phyloP scores from a whole-genome alignment of 2,888 invertebrate genomes.

The Trichogramma evanescens region DNA sequence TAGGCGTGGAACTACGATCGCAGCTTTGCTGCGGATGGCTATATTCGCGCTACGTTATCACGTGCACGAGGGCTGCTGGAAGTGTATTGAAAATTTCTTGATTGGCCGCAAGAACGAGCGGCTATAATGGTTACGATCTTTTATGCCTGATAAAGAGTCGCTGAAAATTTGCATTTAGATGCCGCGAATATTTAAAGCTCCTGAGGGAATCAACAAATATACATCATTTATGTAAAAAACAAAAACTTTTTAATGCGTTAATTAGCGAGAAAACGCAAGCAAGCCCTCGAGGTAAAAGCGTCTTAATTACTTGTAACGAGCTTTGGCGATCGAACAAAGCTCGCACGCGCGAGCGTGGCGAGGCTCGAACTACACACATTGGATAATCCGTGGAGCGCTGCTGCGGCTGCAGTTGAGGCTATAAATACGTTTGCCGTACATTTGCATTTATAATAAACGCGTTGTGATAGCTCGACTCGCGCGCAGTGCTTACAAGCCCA shows the following conservation, averaged over 20 bases:
- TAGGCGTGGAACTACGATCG: not conserved
- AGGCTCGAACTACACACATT: no score
- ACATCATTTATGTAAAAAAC: no score
- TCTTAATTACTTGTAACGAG: no score
- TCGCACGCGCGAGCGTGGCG: no score
- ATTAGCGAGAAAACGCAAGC: no score
- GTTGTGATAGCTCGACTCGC: not conserved
- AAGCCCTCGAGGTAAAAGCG: no score
- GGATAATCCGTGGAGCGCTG: not conserved
- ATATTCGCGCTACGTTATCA: not conserved
- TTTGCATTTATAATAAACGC: constrained; percentile 6
- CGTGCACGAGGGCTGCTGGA: not conserved
- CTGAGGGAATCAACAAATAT: no score
- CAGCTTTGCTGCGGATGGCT: not conserved
- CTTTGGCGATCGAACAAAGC: no score
- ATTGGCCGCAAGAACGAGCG: constrained; percentile 6
- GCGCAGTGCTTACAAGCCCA: not conserved
- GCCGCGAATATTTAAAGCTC: no score
- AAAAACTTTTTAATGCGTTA: no score
- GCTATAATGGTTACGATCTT: not conserved
- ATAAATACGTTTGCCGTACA: not conserved
- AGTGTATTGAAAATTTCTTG: constrained; percentile 18
- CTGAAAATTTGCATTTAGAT: constrained; percentile 19
- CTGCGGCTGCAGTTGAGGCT: no score
- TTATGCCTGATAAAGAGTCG: constrained; percentile 7